Evolutionary conservation across 2,888 invertebrate species (phyloP).

Genomic region (Pristionchus maxplancki): DNA sequence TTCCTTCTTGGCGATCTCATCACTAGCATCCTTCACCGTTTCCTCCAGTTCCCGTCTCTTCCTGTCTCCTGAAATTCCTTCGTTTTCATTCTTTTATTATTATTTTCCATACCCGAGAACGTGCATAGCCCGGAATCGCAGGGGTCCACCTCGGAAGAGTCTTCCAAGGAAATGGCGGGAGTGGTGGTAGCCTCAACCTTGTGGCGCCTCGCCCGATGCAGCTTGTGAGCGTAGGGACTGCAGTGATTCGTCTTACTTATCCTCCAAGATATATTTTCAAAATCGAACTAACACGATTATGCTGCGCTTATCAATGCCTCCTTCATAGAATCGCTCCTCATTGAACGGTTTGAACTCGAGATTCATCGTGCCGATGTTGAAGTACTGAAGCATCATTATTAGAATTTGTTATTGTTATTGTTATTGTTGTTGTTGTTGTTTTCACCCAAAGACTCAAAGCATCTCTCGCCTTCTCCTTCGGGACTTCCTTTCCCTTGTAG

Average conservation of each 20-base stretch:
- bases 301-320: background rate
- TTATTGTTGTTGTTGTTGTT: background rate
- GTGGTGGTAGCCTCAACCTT: background rate
- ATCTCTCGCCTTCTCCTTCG: constrained; percentile 25
- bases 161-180: no score
- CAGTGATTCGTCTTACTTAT: no score
- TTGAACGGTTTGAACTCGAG: constrained; percentile 51
- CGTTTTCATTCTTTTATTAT: no score
- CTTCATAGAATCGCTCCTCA: constrained; percentile 45
- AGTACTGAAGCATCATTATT: background rate
- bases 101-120: background rate
- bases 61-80: background rate
- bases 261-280: no score
- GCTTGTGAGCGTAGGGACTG: constrained; percentile 1
- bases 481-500: background rate
- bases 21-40: background rate
- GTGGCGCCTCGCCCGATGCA: background rate
- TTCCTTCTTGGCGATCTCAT: constrained; percentile 21
- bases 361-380: constrained; percentile 41
- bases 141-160: background rate
- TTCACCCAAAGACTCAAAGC: background rate
- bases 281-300: background rate
- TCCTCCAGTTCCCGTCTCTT: background rate
- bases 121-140: background rate
- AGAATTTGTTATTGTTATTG: background rate